Percentiles rank a stretch among this genome's conserved stretches.
Evolutionary conservation across 2,797 vertebrate genomes (phyloP).

Genomic region (Chiloscyllium punctatum): DNA sequence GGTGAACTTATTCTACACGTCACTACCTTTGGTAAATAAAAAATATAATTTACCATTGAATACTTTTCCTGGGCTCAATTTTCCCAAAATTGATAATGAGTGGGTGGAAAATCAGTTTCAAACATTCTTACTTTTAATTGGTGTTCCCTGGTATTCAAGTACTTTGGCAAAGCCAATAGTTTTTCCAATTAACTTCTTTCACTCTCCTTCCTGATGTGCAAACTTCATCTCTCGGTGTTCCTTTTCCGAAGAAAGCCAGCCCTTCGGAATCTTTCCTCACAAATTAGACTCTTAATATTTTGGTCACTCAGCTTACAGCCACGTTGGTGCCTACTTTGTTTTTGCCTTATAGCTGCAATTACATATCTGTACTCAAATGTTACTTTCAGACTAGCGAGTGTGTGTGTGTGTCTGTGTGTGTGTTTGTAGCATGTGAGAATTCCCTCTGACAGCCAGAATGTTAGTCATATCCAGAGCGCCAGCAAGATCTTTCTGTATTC

Average conservation of each 20-base stretch:
- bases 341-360: not conserved
- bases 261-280: not conserved
- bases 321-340: not conserved
- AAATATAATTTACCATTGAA: not conserved
- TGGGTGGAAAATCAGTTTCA: not conserved
- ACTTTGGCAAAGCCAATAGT: not conserved
- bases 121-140: not conserved
- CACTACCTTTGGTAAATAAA: not conserved
- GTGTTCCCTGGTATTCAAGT: not conserved
- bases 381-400: not conserved
- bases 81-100: not conserved
- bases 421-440: not conserved
- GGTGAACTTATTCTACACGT: not conserved
- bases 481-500: not conserved
- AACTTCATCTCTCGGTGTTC: not conserved
- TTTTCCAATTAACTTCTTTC: not conserved
- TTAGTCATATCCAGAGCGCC: not conserved
- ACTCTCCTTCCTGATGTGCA: not conserved
- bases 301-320: not conserved
- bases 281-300: not conserved
- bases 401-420: not conserved
- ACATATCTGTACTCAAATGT: not conserved
- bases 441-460: not conserved
- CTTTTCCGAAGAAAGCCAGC: not conserved
- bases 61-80: not conserved